Evolutionary conservation across 2,113 vertebrate genomes (phyloP).

Genomic region (Eurystomus gularis): DNA sequence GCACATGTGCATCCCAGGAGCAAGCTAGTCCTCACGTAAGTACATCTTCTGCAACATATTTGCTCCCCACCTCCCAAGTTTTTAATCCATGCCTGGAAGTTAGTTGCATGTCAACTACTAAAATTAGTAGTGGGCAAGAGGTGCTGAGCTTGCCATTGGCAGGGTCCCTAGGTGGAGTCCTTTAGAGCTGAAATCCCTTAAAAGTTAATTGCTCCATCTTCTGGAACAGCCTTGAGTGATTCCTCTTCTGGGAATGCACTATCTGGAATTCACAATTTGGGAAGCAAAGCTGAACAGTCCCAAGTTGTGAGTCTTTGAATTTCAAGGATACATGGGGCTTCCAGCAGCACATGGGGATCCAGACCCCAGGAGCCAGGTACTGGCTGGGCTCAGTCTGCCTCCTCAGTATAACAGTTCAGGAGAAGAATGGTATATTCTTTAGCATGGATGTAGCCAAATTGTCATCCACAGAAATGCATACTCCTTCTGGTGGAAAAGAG

Average conservation of each 20-base stretch:
- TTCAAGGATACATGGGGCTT: background rate
- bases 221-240: background rate
- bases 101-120: background rate
- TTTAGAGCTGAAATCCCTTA: background rate
- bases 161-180: background rate
- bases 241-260: background rate
- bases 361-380: background rate
- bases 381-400: background rate
- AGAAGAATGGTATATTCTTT: background rate
- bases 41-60: background rate
- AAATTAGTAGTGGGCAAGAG: background rate
- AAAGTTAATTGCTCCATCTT: background rate
- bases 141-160: background rate
- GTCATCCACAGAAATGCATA: conserved; percentile 11
- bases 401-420: background rate
- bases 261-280: background rate
- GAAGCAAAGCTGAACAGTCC: background rate
- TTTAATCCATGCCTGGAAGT: background rate
- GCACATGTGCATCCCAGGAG: background rate
- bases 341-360: background rate
- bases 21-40: background rate
- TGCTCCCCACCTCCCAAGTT: background rate
- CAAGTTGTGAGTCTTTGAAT: background rate
- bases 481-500: conserved; percentile 29
- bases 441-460: background rate